Conservation (phyloP, 2,888 invertebrate species). For the Petrolisthes cinctipes region DNA sequence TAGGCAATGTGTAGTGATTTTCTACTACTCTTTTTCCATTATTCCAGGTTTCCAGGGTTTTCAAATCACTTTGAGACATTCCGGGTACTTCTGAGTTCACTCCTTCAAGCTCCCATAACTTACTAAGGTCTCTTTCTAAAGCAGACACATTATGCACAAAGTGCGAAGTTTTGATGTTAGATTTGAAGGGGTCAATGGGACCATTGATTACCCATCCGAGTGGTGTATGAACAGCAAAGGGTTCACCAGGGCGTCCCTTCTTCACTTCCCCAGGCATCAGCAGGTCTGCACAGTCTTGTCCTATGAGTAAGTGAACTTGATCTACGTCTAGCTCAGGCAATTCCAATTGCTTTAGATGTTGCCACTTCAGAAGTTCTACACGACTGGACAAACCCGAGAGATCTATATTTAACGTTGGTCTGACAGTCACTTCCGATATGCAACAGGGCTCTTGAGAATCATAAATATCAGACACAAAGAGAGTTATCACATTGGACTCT, state of each 20-base stretch:
- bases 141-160: not conserved
- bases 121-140: not conserved
- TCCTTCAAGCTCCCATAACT: slow-evolving; percentile 31
- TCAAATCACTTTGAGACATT: slow-evolving; percentile 25
- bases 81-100: slow-evolving; percentile 23
- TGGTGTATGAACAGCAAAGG: slow-evolving; percentile 12
- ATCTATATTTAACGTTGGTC: slow-evolving; percentile 32
- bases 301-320: slow-evolving; percentile 30
- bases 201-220: slow-evolving; percentile 30
- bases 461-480: slow-evolving; percentile 17
- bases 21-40: slow-evolving; percentile 4
- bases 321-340: slow-evolving; percentile 24
- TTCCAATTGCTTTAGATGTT: slow-evolving; percentile 1
- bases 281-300: slow-evolving; percentile 38
- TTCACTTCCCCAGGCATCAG: slow-evolving; percentile 26
- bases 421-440: slow-evolving; percentile 28
- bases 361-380: slow-evolving; percentile 24
- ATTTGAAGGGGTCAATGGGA: slow-evolving; percentile 27
- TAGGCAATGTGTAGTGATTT: slow-evolving; percentile 31
- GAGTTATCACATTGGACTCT: slow-evolving; percentile 23
- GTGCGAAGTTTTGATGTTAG: not conserved
- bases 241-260: slow-evolving; percentile 27
- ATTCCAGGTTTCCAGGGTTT: slow-evolving; percentile 24
- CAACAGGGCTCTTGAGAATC: slow-evolving; percentile 9
- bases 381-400: slow-evolving; percentile 23